Conservation (phyloP, 64 coral and sea anemone genomes). For the Platygyra sinensis region DNA sequence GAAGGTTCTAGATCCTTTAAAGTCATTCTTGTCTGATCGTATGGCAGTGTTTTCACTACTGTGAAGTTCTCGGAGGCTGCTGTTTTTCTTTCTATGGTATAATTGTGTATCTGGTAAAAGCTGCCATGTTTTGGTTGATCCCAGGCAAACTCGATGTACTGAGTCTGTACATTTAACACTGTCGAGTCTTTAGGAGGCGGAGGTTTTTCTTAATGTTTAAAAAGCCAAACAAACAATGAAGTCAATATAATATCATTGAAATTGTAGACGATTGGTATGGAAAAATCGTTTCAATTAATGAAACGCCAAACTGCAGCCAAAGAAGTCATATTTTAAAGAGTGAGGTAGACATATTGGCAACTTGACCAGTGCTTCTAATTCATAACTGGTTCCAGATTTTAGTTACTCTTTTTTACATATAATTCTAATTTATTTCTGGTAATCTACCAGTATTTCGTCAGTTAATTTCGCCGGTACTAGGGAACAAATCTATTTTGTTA, state of each 20-base stretch:
- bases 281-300: no score
- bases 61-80: not conserved
- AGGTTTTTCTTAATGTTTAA: not conserved
- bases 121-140: not conserved
- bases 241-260: not conserved
- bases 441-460: not conserved
- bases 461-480: no score
- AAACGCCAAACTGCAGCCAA: no score
- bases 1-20: slow-evolving; percentile 11
- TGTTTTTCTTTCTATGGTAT: not conserved
- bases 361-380: no score
- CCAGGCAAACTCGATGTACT: not conserved
- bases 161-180: not conserved
- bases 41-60: not conserved
- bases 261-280: no score
- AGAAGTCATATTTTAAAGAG: not conserved
- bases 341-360: no score
- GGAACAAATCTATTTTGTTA: not conserved
- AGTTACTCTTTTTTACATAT: not conserved
- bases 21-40: not conserved
- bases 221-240: not conserved
- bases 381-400: no score
- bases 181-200: not conserved
- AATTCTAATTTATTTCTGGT: not conserved
- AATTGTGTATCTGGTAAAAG: not conserved